Base-by-base conservation (phyloP, 2,113 vertebrate species). In the Leptobrachium ailaonicum region DNA sequence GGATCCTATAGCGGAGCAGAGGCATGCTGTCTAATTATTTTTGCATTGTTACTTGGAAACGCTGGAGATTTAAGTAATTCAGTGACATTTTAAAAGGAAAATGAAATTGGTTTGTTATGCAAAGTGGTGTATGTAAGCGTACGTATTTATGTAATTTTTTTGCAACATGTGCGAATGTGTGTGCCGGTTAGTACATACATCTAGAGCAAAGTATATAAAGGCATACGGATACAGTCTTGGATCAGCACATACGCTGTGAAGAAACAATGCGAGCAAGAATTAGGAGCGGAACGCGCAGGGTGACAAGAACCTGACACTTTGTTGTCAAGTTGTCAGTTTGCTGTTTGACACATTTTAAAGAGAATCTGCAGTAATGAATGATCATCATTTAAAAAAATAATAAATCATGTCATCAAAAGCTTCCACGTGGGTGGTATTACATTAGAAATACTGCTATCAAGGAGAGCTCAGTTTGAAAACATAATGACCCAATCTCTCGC, bases 251-350 rank as follows among this genome's bases (percentile, higher is more conserved):
- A 13, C n/a, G 44, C 68, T 4, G 9, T 43, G n/a, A 50, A 50
- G 8, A 5, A 50, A 4, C 47, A 50, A 5, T 50, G 47, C 47
- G 10, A n/a, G 14, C 6, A 32, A 66, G 6, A 66, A 11, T n/a
- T 8, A 32, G 20, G 47, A 47, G 66, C 3, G 43, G 67, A 47
- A 44, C 11, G 79, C 66, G 81, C 41, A 79, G 76, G 10, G 80
- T 85, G 82, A 82, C 82, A 67, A 41, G 70, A 63, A 78, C 84
- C 68, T 85, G 73, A 71, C 71, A 83, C 72, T 75, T 82, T 71
- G 67, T 83, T 86, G 77, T 82, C 79, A 85, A 86, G 44, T 84
- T 87, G 83, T 87, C 82, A 73, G 64, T 83, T 85, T 45, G 50
- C 41, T 82, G 84, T 54, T 74, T 82, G 45, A 47, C 73, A 62